Percentiles rank a stretch among this genome's conserved stretches.
These are phyloP conservation scores for Drosophila cognata DNA, from an alignment of 2,888 invertebrate species.

Conservation along the genomic window DNA sequence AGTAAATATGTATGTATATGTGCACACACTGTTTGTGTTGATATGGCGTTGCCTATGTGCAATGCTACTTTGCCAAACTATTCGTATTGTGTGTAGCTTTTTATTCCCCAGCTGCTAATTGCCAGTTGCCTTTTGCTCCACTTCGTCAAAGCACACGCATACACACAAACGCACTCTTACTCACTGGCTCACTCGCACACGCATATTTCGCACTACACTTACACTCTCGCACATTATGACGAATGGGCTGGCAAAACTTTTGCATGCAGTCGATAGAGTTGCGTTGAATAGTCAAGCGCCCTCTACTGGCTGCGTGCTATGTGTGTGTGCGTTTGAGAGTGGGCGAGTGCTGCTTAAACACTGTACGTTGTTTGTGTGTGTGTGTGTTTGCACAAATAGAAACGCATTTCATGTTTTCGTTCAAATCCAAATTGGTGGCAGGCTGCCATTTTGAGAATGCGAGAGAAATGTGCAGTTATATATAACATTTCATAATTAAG, in stretches of 20 bases:
- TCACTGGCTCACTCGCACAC: conserved; percentile 4
- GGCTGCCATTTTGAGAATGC: conserved; percentile 26
- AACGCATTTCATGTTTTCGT: conserved; percentile 67
- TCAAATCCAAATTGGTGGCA: conserved; percentile 19
- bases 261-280: conserved; percentile 43
- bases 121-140: conserved; percentile 57
- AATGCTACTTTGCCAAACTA: conserved; percentile 63
- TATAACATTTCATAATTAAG: conserved; percentile 3
- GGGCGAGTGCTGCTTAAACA: conserved; percentile 7
- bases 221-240: conserved; percentile 30
- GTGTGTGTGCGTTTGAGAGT: conserved; percentile 19
- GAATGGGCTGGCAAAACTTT: conserved; percentile 46
- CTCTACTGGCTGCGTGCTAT: conserved; percentile 12
- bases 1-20: conserved; percentile 11
- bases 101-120: conserved; percentile 50
- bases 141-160: conserved; percentile 37
- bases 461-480: conserved; percentile 16
- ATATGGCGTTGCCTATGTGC: conserved; percentile 55
- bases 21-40: conserved; percentile 38
- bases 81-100: conserved; percentile 33
- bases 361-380: conserved; percentile 17
- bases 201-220: conserved; percentile 31
- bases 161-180: conserved; percentile 7
- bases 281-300: conserved; percentile 12
- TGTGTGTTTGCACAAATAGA: conserved; percentile 70